Evolutionary conservation across 2,113 vertebrate genomes (phyloP), one percentile per base, ranked within the genome.

Genomic region (Elaphurus davidianus): DNA sequence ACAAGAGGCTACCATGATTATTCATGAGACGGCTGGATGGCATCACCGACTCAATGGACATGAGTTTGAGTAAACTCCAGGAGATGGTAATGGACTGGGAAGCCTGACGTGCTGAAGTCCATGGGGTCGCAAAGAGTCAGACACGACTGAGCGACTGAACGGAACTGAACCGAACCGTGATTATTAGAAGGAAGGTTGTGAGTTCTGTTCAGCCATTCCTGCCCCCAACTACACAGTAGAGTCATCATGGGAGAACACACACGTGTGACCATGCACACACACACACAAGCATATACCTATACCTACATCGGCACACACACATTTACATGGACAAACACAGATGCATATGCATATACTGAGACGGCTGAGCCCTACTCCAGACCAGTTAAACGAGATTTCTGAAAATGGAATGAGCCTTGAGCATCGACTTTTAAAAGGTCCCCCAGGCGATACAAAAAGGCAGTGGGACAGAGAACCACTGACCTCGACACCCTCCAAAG

Each of bases 111-210:
- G 64, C 64, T 71, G n/a, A 9, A 36, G n/a, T 71, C 33, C n/a
- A 2, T 1, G 17, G 64, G n/a, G n/a, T 36, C 0, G 17, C 64
- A 36, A 4, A 67, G 17, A 0, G n/a, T 5, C 2, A 0, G 17
- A 36, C 17, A 36, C 1, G 9, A 21, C 64, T 36, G n/a, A 21
- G n/a, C 8, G 0, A 67, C 64, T 36, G 33, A 36, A 71, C n/a
- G 11, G 64, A 71, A 71, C 8, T 50, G 47, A 52, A 52, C 14
- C 3, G 14, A 67, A 67, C 64, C n/a, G 36, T 2, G 64, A 15
- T 1, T 2, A 30, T 6, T 17, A 43, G 33, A 67, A 54, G 43
- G 50, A 87, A 54, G 25, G 9, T 1, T 23, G 19, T 16, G 16
- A 52, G 55, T 79, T 36, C 27, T n/a, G 10, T 5, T 10, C 64